Base-by-base conservation (phyloP, 2,797 vertebrate species). In the Myoxocephalus aenaeus region DNA sequence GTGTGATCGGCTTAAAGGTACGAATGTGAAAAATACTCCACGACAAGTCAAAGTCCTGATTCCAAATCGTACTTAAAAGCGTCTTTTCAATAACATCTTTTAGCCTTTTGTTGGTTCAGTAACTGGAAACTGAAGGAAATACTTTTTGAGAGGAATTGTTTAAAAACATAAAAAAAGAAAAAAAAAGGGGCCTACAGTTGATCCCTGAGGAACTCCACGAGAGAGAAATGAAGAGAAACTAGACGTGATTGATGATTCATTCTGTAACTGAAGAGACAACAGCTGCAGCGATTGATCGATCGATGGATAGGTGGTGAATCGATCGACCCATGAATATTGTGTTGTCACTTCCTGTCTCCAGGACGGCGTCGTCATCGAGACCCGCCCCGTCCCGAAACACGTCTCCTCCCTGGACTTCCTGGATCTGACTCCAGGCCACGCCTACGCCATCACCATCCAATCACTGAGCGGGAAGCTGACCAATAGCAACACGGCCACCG, bases 401-500 rank as follows among this genome's bases (percentile, higher is more conserved):
- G 10, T 95, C 38, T 94, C 94, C 7, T 95, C 96, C 59, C 90
- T 96, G 70, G 93, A 78, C 0, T 97, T 98, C 88, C 84, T 93
- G 81, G 93, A 95, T 66, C 78, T 99, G 80, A 92, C 94, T 61
- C 95, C 97, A 0, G 98, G 98, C 9, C 94, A 96, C 48, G 90
- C 94, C 83, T 99, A 99, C 89, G 92, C 15, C 3, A 66, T 98
- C 27, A 87, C 90, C 2, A 90, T 99, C 27, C 94, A 96, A 70
- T 96, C 97, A 0, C 90, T 96, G 88, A 99, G 97, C 3, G 98
- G 96, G 34, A 86, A 77, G 15, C 93, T 97, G 85, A 94, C 67
- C 78, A 99, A 96, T 81, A 94, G 92, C 79, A 89, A 93, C 65
- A 86, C 86, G 1, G 89, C 82, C 0, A 81, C 89, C 0, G 96